Evolutionary conservation across 2,797 vertebrate genomes (phyloP), one percentile per base, ranked within the genome.

Genomic region (Euphonia xanthogaster): DNA sequence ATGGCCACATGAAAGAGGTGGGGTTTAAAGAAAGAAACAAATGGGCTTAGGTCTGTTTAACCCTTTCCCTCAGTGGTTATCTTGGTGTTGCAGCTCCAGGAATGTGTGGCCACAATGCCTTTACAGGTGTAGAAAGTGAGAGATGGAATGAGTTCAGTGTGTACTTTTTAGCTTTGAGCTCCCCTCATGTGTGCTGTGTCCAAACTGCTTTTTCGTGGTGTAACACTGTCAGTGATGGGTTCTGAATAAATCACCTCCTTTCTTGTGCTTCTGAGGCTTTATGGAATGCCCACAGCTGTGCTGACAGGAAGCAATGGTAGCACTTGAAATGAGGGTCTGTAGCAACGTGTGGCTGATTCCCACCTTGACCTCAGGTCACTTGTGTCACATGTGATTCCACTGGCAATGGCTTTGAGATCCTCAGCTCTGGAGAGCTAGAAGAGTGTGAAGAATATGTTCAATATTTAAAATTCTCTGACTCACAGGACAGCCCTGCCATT

Each of bases 261-360:
- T 23, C 30, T 58, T 60, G 45, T 42, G 55, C 16, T 58, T 47
- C 33, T 0, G 1, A 66, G 28, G 42, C 15, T 50, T 86, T 71
- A 20, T 35, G 42, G 65, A 42, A 58, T 28, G 28, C 20, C 54
- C 27, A 25, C 33, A 57, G 33, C 28, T 45, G 31, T 37, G 55
- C 65, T 88, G 20, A 53, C 24, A n/a, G 53, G 30, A 45, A 88
- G 48, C 54, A 67, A 2, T 82, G 47, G 47, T 48, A 73, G 57
- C 57, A 39, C 10, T 78, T 63, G 68, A 60, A 92, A 44, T 44
- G 35, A 75, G 39, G 47, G n/a, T 16, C 31, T 55, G 35, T 19
- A 55, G 39, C 39, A 78, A 74, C 0, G 0, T 5, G 0, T 50
- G 1, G 0, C 31, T 37, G 31, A 22, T 68, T 63, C 28, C 54